Evolutionary conservation across 1,140 invertebrate species (phyloP).

Genomic region (Oscheius sp.): DNA sequence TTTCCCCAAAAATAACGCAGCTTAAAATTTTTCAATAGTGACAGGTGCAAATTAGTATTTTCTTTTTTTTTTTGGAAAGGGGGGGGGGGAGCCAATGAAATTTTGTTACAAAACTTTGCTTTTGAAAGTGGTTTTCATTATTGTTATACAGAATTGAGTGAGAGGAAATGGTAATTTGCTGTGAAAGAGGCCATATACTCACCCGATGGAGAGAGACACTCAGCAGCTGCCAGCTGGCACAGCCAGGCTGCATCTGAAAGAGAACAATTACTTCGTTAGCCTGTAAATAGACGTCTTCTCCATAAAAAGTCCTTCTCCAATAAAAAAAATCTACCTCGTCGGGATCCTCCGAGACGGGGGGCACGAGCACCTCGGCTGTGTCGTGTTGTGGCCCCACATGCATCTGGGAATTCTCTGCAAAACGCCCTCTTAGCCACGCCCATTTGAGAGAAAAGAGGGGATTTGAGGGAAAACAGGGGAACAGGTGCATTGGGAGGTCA

Average conservation of each 20-base stretch:
- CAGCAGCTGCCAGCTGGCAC: constrained; percentile 4
- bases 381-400: not conserved
- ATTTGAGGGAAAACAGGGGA: too few species aligned
- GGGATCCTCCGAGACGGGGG: not conserved
- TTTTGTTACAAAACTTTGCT: too few species aligned
- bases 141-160: too few species aligned
- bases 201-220: constrained; percentile 1
- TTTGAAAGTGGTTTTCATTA: too few species aligned
- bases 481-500: too few species aligned
- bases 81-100: too few species aligned
- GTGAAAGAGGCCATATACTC: not conserved
- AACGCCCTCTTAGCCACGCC: too few species aligned
- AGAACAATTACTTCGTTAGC: not conserved
- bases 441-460: too few species aligned
- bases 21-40: not conserved
- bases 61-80: too few species aligned
- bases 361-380: not conserved
- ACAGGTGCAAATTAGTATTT: too few species aligned
- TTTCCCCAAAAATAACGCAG: not conserved
- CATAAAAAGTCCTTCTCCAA: not conserved
- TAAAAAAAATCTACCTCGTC: not conserved
- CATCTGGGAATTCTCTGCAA: too few species aligned
- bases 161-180: too few species aligned
- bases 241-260: constrained; percentile 5
- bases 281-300: not conserved